Conservation (phyloP, 2,888 invertebrate species). For the Muscina levida region DNA sequence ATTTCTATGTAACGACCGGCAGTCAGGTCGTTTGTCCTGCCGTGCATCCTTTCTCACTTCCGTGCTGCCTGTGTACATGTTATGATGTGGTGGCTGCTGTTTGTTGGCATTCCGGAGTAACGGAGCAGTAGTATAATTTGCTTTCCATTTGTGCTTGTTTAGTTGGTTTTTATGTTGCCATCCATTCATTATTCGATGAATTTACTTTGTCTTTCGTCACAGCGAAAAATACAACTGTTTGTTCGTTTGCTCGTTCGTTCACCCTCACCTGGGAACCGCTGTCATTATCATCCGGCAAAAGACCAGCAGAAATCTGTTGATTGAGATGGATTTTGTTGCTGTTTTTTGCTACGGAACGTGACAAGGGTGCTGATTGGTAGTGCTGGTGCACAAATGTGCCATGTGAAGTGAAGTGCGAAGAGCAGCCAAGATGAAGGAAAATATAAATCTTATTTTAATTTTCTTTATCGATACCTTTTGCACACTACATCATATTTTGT, state of each 20-base stretch:
- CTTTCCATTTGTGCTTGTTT: constrained; percentile 26
- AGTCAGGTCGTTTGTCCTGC: neutral
- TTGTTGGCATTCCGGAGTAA: too few relatives aligned
- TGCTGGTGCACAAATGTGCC: too few relatives aligned
- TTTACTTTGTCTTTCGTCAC: constrained; percentile 5
- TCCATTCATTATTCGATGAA: constrained; percentile 10
- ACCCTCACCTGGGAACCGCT: neutral
- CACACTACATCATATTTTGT: neutral
- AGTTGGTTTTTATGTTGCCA: neutral
- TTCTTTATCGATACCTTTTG: constrained; percentile 25
- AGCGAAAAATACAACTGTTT: neutral
- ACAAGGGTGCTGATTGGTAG: constrained; percentile 25
- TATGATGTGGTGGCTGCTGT: neutral
- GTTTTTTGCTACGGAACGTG: neutral
- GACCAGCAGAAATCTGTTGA: constrained; percentile 39
- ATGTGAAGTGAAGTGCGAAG: neutral
- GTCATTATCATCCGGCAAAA: neutral
- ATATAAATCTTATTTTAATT: constrained; percentile 58
- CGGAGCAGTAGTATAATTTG: constrained; percentile 37
- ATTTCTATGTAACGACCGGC: neutral
- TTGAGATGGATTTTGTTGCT: constrained; percentile 13
- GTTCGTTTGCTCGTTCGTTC: too few relatives aligned
- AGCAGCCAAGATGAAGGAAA: neutral
- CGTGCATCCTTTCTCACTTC: neutral
- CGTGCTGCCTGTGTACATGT: neutral